These are phyloP conservation scores for Ahaetulla prasina DNA, from an alignment of 2,113 vertebrate genomes.

Conservation along the genomic window DNA sequence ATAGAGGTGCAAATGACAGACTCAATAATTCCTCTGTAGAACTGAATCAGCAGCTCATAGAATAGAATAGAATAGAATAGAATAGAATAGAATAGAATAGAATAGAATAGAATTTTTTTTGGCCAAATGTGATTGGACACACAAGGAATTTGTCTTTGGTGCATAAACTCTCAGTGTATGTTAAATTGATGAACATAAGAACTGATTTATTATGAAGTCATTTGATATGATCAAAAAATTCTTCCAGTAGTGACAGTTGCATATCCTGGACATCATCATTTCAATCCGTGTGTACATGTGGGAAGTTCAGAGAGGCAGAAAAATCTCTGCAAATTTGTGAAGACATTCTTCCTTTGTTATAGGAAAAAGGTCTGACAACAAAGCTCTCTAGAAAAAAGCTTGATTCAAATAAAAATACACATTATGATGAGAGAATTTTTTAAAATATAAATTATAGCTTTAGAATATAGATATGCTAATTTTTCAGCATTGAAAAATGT, in stretches of 20 bases:
- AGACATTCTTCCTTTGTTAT: neutral
- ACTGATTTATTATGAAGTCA: neutral
- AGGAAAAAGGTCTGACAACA: neutral
- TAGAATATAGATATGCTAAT: conserved; percentile 1
- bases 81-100: too few relatives aligned
- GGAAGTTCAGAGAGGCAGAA: neutral
- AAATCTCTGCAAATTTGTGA: neutral
- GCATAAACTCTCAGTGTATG: too few relatives aligned
- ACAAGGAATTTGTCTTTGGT: too few relatives aligned
- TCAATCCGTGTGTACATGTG: neutral
- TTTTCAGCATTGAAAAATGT: neutral
- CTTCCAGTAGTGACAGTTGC: neutral
- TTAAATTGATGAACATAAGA: neutral
- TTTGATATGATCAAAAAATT: neutral
- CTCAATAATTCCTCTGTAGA: too few relatives aligned
- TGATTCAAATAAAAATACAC: neutral
- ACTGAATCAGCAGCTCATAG: too few relatives aligned
- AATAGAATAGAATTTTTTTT: too few relatives aligned
- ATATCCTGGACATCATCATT: neutral
- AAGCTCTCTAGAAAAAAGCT: neutral
- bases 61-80: too few relatives aligned
- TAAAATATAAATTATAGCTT: neutral
- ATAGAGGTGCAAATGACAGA: too few relatives aligned
- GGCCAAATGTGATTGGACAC: too few relatives aligned
- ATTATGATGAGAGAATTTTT: neutral